phyloP scores from a whole-genome alignment of 2,888 invertebrate genomes.

The Conchocele bisecta region DNA sequence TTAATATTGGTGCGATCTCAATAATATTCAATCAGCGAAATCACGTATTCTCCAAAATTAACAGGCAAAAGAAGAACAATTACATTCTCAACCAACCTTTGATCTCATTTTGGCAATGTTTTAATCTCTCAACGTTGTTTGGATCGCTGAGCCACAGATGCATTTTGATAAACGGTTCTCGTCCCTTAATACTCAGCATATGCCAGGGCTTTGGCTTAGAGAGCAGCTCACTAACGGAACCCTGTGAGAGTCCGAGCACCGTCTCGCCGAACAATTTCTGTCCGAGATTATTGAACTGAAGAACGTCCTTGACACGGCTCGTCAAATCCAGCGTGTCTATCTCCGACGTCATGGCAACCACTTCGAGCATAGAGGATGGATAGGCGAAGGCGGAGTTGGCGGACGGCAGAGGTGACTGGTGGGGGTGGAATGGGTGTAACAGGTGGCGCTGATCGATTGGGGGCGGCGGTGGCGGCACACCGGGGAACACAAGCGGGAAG shows the following conservation, averaged over 20 bases:
- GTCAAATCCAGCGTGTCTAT: slow-evolving; percentile 98
- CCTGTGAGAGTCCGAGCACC: slow-evolving; percentile 97
- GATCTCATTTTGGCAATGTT: slow-evolving; percentile 84
- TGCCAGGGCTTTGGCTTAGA: slow-evolving; percentile 99
- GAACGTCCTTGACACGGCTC: slow-evolving; percentile 97
- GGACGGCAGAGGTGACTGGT: slow-evolving; percentile 82
- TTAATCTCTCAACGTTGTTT: slow-evolving; percentile 96
- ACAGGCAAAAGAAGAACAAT: slow-evolving; percentile 61
- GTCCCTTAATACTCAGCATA: slow-evolving; percentile 98
- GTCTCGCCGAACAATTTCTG: slow-evolving; percentile 99
- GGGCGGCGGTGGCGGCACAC: slow-evolving; percentile 51
- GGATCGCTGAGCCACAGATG: slow-evolving; percentile 98
- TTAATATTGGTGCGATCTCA: no score
- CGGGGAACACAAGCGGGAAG: slow-evolving; percentile 57
- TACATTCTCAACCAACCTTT: slow-evolving; percentile 80
- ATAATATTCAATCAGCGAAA: no score
- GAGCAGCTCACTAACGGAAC: slow-evolving; percentile 95
- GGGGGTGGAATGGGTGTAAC: slow-evolving; percentile 60
- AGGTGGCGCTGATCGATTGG: slow-evolving; percentile 47
- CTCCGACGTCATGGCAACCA: slow-evolving; percentile 98
- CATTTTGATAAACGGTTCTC: slow-evolving; percentile 87
- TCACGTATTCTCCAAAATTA: no score
- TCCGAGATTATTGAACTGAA: slow-evolving; percentile 98
- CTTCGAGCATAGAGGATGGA: slow-evolving; percentile 98
- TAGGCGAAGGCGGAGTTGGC: slow-evolving; percentile 86